Conservation (phyloP, 2,797 vertebrate genomes). For the Sebastes cheni region DNA sequence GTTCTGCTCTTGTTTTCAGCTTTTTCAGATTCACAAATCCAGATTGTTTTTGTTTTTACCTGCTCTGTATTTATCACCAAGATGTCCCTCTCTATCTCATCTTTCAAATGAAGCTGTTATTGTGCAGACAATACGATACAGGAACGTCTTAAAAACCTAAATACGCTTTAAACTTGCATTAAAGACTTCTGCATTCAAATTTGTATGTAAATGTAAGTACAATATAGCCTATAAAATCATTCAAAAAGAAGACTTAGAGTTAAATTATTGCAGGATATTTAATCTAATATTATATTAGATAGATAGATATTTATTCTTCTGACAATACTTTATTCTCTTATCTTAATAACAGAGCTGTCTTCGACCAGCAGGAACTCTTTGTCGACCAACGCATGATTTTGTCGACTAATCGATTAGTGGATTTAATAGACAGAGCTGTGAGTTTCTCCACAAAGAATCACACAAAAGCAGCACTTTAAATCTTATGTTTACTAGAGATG, state of each 20-base stretch:
- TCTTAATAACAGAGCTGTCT: neutral
- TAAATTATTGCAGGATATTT: neutral
- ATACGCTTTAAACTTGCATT: neutral
- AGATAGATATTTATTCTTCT: neutral
- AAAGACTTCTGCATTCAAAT: neutral
- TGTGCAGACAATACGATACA: neutral
- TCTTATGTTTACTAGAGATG: too few species aligned
- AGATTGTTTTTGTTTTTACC: neutral
- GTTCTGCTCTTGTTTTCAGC: neutral
- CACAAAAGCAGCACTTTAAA: too few species aligned
- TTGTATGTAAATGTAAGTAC: neutral
- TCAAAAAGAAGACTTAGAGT: too few species aligned
- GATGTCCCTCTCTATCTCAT: too few species aligned
- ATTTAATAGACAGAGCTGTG: too few species aligned
- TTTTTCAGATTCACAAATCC: neutral
- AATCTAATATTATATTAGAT: too few species aligned
- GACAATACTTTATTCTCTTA: neutral
- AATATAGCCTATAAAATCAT: neutral
- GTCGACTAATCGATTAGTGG: too few species aligned
- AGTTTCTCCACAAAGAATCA: too few species aligned
- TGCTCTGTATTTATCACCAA: neutral
- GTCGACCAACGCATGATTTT: too few species aligned
- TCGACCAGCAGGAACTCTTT: too few species aligned
- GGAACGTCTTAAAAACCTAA: neutral
- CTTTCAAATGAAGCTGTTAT: neutral